Evolutionary conservation across 2,888 invertebrate genomes (phyloP).

Genomic region (Tetragonisca angustula): DNA sequence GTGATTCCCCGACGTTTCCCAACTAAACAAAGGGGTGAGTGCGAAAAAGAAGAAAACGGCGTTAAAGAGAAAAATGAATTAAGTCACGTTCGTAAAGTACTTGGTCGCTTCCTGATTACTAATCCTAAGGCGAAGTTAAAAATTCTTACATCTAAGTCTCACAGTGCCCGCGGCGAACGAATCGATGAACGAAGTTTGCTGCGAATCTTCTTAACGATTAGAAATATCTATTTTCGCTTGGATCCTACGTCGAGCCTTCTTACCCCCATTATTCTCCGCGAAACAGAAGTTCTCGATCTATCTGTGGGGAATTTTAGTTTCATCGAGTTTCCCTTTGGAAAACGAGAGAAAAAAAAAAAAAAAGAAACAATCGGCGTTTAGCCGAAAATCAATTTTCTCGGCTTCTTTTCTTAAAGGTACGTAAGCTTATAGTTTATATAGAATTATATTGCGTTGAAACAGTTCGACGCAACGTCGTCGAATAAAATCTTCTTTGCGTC

Average conservation of each 20-base stretch:
- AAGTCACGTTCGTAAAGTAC: conserved; percentile 10
- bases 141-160: conserved; percentile 41
- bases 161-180: conserved; percentile 17
- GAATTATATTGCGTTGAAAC: too few relatives aligned
- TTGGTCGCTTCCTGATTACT: conserved; percentile 12
- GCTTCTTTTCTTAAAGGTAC: neutral
- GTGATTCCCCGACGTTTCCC: neutral
- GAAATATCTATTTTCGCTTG: neutral
- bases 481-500: conserved; percentile 2
- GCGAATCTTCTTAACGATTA: neutral
- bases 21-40: neutral
- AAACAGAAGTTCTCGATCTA: neutral
- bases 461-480: neutral
- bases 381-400: neutral
- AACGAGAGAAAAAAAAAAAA: neutral
- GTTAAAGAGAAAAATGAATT: neutral
- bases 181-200: neutral
- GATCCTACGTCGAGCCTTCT: neutral
- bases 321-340: neutral
- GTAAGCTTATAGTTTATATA: neutral
- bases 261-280: too few relatives aligned
- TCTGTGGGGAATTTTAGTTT: neutral
- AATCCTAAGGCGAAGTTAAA: neutral
- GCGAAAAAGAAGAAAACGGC: neutral
- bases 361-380: neutral